Conservation (phyloP, 2,797 vertebrate genomes). For the Ptychadena robeensis region DNA sequence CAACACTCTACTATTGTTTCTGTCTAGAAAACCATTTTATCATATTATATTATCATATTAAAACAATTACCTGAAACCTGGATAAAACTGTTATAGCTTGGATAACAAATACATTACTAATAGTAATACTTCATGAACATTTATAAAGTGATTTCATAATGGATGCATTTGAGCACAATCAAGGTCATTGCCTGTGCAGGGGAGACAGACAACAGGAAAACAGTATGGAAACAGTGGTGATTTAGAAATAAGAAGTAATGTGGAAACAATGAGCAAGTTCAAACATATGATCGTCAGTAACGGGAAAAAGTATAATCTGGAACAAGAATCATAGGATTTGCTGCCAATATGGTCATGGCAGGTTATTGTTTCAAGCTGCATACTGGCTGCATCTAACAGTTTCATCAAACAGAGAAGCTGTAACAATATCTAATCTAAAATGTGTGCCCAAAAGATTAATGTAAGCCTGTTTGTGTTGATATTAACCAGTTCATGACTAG, state of each 20-base stretch:
- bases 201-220: conserved; percentile 51
- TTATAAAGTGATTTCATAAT: neutral
- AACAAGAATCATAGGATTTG: conserved; percentile 25
- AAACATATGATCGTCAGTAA: conserved; percentile 43
- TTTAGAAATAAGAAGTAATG: conserved; percentile 43
- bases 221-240: conserved; percentile 43
- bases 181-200: conserved; percentile 17
- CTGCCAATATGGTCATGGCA: conserved; percentile 41
- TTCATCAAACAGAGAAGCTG: conserved; percentile 23
- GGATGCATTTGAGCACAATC: conserved; percentile 25
- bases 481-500: neutral
- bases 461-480: neutral
- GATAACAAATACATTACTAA: no score
- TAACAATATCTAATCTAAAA: conserved; percentile 12
- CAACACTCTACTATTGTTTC: no score
- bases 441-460: neutral
- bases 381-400: neutral
- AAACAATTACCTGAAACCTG: no score
- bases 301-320: conserved; percentile 49
- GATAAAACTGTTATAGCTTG: no score
- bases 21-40: no score
- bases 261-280: conserved; percentile 32
- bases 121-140: no score
- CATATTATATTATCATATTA: no score
- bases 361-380: conserved; percentile 48